These are phyloP conservation scores for Trichogramma evanescens DNA, from an alignment of 2,888 invertebrate species.

Conservation along the genomic window DNA sequence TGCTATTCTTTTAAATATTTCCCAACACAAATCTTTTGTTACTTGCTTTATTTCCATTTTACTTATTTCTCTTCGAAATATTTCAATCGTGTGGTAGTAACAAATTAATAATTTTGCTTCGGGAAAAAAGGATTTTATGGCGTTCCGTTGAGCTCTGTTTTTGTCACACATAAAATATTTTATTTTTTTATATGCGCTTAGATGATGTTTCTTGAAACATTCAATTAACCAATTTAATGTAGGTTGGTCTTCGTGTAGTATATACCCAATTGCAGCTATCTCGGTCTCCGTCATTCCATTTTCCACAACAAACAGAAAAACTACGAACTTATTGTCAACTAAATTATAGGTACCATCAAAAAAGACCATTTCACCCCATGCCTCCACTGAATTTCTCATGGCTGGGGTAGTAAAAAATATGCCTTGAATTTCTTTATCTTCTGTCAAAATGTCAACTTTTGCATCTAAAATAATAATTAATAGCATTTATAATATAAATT, in stretches of 20 bases:
- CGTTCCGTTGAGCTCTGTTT: slow-evolving; percentile 12
- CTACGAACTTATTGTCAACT: background rate
- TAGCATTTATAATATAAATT: background rate
- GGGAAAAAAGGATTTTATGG: slow-evolving; percentile 9
- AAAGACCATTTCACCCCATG: background rate
- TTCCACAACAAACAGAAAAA: background rate
- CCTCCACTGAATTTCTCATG: background rate
- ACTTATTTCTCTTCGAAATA: background rate
- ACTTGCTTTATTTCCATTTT: background rate
- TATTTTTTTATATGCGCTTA: slow-evolving; percentile 3
- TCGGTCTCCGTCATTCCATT: slow-evolving; percentile 1
- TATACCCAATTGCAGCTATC: background rate
- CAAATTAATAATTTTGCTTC: slow-evolving; percentile 13
- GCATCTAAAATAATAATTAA: background rate
- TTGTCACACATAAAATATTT: slow-evolving; percentile 22
- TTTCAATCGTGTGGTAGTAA: slow-evolving; percentile 13
- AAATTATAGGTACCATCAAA: slow-evolving; percentile 2
- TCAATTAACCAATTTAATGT: slow-evolving; percentile 11
- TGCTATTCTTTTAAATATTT: background rate
- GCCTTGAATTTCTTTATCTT: background rate
- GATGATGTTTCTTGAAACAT: slow-evolving; percentile 7
- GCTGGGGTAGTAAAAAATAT: background rate
- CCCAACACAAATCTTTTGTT: background rate
- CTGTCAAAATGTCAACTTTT: background rate
- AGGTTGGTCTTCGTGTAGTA: slow-evolving; percentile 9